phyloP scores from a whole-genome alignment of 1,140 invertebrate genomes.

The Phortica variegata region DNA sequence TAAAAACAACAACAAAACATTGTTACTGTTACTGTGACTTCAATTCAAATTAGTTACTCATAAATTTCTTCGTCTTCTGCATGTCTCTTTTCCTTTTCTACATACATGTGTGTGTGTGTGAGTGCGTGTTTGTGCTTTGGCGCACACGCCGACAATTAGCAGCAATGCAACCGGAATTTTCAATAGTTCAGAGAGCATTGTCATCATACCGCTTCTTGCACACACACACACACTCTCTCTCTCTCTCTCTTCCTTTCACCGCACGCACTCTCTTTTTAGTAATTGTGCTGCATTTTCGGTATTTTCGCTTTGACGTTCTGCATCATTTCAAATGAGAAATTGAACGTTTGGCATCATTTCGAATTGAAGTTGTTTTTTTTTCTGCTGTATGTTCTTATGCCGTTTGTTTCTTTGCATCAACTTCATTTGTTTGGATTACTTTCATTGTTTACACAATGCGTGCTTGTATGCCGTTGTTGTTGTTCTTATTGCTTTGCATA shows the following conservation, averaged over 20 bases:
- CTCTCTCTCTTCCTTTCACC: too few species aligned
- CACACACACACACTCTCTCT: too few species aligned
- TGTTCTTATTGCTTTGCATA: too few species aligned
- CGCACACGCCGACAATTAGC: conserved; percentile 45
- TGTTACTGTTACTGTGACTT: neutral
- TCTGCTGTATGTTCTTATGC: conserved; percentile 1
- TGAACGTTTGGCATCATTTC: conserved; percentile 37
- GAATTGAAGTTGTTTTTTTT: conserved; percentile 15
- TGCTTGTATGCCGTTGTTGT: too few species aligned
- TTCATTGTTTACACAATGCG: too few species aligned
- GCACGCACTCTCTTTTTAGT: too few species aligned
- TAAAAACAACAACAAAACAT: conserved; percentile 15
- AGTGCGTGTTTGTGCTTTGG: conserved; percentile 11
- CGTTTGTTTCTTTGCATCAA: neutral
- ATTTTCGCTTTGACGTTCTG: conserved; percentile 37
- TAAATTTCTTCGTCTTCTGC: too few species aligned
- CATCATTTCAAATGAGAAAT: conserved; percentile 49
- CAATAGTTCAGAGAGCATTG: too few species aligned
- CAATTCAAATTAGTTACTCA: conserved; percentile 19
- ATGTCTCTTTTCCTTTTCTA: too few species aligned
- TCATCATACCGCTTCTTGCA: too few species aligned
- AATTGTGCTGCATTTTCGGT: conserved; percentile 25
- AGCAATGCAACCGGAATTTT: conserved; percentile 5
- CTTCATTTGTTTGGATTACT: conserved; percentile 10
- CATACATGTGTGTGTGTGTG: conserved; percentile 3